These are phyloP conservation scores for Potorous gilbertii DNA, from an alignment of 2,797 vertebrate species.

Conservation along the genomic window DNA sequence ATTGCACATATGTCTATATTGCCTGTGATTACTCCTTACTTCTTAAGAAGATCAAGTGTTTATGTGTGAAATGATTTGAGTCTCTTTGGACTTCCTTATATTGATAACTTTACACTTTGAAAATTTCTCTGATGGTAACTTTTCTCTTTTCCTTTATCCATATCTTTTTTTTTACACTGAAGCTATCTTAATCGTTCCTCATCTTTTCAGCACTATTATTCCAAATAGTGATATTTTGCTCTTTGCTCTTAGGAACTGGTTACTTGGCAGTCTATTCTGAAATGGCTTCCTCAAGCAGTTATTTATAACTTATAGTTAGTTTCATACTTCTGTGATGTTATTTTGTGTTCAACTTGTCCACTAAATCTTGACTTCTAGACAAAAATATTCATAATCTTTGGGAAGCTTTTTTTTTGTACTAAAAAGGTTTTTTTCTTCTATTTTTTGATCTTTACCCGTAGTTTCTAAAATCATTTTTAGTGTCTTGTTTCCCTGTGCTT, in stretches of 20 bases:
- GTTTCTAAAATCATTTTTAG: background rate
- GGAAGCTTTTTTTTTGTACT: background rate
- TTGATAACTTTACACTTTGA: background rate
- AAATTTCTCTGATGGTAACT: background rate
- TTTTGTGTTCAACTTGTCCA: background rate
- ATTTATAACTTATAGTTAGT: background rate
- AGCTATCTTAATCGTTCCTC: background rate
- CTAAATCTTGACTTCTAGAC: background rate
- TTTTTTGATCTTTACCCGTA: background rate
- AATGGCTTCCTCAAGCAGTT: background rate
- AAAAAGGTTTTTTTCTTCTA: conserved; percentile 52
- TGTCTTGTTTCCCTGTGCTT: background rate
- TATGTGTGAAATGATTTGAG: background rate
- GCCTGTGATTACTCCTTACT: background rate
- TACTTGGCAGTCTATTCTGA: background rate
- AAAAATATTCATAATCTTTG: background rate
- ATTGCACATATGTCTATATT: background rate
- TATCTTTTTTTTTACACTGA: background rate
- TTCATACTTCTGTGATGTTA: background rate
- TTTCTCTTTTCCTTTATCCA: background rate
- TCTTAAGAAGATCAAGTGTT: background rate
- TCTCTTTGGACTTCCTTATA: background rate
- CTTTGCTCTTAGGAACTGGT: background rate
- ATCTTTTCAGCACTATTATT: background rate
- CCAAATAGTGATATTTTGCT: background rate